Conservation (phyloP, 2,797 vertebrate species). For the Lemur catta region DNA sequence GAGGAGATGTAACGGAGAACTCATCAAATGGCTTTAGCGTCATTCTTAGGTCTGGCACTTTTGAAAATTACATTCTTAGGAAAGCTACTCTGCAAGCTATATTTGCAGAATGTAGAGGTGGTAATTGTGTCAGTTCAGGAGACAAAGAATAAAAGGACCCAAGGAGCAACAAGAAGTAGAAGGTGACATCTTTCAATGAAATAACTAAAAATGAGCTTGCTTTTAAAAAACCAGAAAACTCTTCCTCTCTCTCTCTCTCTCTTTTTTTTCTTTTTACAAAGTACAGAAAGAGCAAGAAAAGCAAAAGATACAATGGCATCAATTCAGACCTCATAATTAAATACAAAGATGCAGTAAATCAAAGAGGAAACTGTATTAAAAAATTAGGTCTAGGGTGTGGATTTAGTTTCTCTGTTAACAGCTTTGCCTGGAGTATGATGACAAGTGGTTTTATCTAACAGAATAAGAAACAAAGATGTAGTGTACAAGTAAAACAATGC, state of each 20-base stretch:
- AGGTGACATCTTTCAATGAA: conserved; percentile 69
- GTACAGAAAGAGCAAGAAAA: conserved; percentile 37
- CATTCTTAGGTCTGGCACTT: conserved; percentile 62
- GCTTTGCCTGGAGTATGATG: conserved; percentile 39
- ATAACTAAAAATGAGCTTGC: conserved; percentile 45
- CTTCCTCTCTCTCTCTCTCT: background rate
- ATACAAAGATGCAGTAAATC: conserved; percentile 62
- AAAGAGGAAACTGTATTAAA: conserved; percentile 65
- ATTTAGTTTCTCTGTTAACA: conserved; percentile 50
- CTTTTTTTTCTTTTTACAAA: background rate
- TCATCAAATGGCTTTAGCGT: conserved; percentile 60
- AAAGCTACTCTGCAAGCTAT: conserved; percentile 46
- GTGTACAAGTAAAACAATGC: conserved; percentile 20
- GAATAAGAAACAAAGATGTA: conserved; percentile 51
- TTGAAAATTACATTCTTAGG: conserved; percentile 66
- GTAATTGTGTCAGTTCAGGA: conserved; percentile 66
- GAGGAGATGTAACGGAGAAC: conserved; percentile 63
- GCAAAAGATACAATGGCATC: conserved; percentile 50
- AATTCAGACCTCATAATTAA: conserved; percentile 69
- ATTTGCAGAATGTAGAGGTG: conserved; percentile 60
- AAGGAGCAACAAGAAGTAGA: conserved; percentile 57
- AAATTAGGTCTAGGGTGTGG: conserved; percentile 23
- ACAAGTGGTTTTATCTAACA: conserved; percentile 47
- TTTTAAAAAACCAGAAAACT: conserved; percentile 60
- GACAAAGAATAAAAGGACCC: conserved; percentile 69